A percentile compares a stretch with the other conserved stretches of the same genome.
These are phyloP conservation scores for Plebejus melissa DNA, from an alignment of 2,888 invertebrate species.

Conservation along the genomic window DNA sequence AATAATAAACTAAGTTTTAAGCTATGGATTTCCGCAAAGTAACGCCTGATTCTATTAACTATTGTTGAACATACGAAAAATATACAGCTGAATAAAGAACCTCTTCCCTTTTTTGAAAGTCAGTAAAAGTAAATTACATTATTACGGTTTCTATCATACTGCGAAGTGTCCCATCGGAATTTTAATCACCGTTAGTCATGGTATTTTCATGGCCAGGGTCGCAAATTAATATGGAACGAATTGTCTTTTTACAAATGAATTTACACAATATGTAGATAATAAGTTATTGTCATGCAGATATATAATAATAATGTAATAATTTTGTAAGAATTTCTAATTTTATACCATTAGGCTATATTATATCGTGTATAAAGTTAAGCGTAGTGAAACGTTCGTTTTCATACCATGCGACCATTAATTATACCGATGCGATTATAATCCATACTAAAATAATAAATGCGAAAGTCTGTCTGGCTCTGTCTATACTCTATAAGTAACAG, in stretches of 20 bases:
- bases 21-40: too few relatives aligned
- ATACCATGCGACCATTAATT: not conserved
- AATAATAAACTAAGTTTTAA: too few relatives aligned
- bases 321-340: not conserved
- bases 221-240: not conserved
- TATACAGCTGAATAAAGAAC: too few relatives aligned
- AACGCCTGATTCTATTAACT: too few relatives aligned
- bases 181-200: not conserved
- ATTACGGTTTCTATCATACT: not conserved
- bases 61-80: not conserved
- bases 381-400: not conserved
- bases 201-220: not conserved
- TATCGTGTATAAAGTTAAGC: not conserved
- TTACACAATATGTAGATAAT: not conserved
- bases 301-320: not conserved
- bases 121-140: not conserved
- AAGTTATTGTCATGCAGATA: not conserved
- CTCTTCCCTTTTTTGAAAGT: not conserved
- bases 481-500: too few relatives aligned
- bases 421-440: not conserved
- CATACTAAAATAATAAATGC: too few relatives aligned
- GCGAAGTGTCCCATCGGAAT: not conserved
- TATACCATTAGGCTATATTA: not conserved
- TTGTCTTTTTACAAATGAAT: not conserved
- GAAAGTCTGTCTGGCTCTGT: too few relatives aligned